Base-by-base conservation (phyloP, 2,797 vertebrate species). In the Tenualosa thibaudeaui region DNA sequence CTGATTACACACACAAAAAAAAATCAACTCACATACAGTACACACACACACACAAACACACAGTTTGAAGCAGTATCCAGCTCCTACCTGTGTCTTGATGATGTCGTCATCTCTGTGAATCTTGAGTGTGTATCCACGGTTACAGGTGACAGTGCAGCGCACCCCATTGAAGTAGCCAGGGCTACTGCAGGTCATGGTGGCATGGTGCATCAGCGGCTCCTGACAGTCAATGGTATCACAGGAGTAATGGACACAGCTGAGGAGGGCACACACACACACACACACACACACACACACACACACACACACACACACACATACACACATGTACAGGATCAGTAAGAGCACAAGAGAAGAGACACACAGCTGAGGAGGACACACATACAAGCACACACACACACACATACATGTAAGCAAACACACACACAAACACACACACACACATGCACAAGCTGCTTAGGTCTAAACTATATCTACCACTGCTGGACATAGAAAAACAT, bases 231-330 rank as follows among this genome's bases (percentile, higher is more conserved):
- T 94, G 88, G 96, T 94, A 93, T 99, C 95, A 0, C 98, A 99
- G 7, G 97, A 97, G 87, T 98, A 97, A 93, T 98, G 98, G 86
- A 99, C 95, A 85, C 98, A 99, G 94, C 98, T 99, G 88, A 26
- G 60, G 6, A 65, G 62, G 24, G 2, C n/a, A 62, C 58, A 62
- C 58, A 62, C 58, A 62, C 58, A 62, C 58, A 24, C 51, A 53
- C 51, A 51, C 9, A 51, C 50, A 51, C 6, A 51, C 50, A 51
- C 9, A 51, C 9, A 51, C 51, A 53, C 51, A 51, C n/a, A 62
- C 58, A 62, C 58, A 62, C 58, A 62, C 58, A 62, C 58, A 24
- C 51, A 53, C 51, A 51, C 9, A 51, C 50, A 51, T 12, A 51
- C 50, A 51, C 9, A 51, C 9, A 51, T 12, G 12, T 12, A 17